phyloP scores from a whole-genome alignment of 2,797 vertebrate genomes.

The Sebastes oblongus region DNA sequence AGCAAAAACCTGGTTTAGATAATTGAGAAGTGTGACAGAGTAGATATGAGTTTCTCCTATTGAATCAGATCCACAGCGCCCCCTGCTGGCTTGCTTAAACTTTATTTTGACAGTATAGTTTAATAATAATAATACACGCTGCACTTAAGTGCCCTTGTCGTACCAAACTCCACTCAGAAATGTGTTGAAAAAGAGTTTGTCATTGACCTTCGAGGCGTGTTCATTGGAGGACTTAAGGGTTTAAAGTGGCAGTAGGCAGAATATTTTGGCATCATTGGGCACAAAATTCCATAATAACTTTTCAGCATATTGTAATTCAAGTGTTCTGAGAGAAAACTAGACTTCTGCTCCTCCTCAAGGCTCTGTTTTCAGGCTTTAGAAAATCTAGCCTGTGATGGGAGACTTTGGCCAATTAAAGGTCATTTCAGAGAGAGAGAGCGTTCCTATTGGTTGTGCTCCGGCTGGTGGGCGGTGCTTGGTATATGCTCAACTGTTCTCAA shows the following conservation, averaged over 20 bases:
- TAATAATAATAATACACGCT: not conserved
- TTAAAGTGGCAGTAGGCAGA: not conserved
- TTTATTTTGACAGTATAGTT: not conserved
- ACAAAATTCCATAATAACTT: too few relatives aligned
- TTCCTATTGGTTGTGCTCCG: too few relatives aligned
- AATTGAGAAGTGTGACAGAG: not conserved
- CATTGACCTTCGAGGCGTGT: constrained; percentile 14
- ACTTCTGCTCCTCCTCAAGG: too few relatives aligned
- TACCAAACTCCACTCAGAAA: not conserved
- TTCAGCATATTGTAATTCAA: too few relatives aligned
- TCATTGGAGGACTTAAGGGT: not conserved
- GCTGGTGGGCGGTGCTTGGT: too few relatives aligned
- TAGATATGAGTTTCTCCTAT: not conserved
- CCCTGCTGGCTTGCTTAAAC: not conserved
- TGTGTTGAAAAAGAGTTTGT: not conserved
- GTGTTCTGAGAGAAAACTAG: too few relatives aligned
- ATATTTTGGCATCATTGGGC: too few relatives aligned
- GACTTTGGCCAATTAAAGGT: too few relatives aligned
- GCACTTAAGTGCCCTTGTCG: not conserved
- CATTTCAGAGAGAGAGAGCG: too few relatives aligned
- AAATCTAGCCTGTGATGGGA: too few relatives aligned
- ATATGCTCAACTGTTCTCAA: too few relatives aligned
- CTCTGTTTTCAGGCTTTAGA: too few relatives aligned
- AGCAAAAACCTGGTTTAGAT: not conserved
- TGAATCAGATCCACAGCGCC: not conserved